Evolutionary conservation across 2,888 invertebrate species (phyloP), one percentile per base, ranked within the genome.

Genomic region (Orthonevra nobilis): DNA sequence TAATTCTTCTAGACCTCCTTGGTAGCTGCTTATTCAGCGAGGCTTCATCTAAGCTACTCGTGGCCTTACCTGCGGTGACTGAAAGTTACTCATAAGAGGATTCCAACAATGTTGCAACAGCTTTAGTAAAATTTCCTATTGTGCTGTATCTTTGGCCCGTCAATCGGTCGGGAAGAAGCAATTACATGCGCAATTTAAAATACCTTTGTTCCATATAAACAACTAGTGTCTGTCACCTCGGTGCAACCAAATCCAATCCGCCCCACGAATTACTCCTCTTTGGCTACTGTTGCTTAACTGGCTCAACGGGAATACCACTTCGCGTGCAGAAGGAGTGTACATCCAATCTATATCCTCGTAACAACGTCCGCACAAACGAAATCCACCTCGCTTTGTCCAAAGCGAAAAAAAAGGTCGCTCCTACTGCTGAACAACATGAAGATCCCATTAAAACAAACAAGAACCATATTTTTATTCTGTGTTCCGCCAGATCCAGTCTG

Each of bases 361-460:
- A 19, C 28, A 3, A 32, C 46, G 38, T 52, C 17, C 34, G 26
- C 34, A 63, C 48, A 75, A 56, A 50, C 20, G 36, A 40, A 54
- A 60, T 44, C 54, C 48, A 42, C 15, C 42, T 52, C 34, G 4
- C 32, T 17, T n/a, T 23, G 30, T 15, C 23, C n/a, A 58, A 20
- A 26, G n/a, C 4, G 12, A 4, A 74, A 63, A 77, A 69, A 77
- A 50, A n/a, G 63, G 64, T 77, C 40, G 58, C 44, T 26, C 48
- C n/a, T n/a, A n/a, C n/a, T 10, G 40, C 40, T 14, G 23, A 69
- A 69, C 46, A 63, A 69, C 77, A 77, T 64, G 77, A 70, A 77
- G 77, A 77, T 77, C 77, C 77, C 77, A 77, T 77, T 77, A 77
- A 77, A 77, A 70, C 77, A 70, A 64, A 70, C 77, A 77, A 70